These are phyloP conservation scores for Steinernema carpocapsae DNA, from an alignment of 2,888 invertebrate species.

Conservation along the genomic window DNA sequence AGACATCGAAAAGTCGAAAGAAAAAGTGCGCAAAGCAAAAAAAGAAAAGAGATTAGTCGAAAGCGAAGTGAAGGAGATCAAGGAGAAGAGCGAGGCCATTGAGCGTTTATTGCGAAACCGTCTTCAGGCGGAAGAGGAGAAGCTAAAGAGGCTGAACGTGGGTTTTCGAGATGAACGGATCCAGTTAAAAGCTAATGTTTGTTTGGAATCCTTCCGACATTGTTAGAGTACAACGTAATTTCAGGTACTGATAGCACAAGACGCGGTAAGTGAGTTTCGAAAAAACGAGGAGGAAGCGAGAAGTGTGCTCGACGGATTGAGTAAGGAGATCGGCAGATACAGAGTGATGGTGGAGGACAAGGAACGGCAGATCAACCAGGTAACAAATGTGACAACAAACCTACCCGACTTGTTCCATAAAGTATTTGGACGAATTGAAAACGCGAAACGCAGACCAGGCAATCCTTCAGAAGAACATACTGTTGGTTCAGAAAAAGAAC, in stretches of 20 bases:
- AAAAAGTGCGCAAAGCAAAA: background rate
- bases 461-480: background rate
- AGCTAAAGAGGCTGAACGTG: background rate
- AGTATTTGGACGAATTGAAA: background rate
- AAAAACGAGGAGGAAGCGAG: background rate
- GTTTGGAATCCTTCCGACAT: background rate
- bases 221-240: background rate
- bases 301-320: background rate
- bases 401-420: background rate
- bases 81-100: background rate
- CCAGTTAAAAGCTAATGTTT: slow-evolving; percentile 2
- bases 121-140: background rate
- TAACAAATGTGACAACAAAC: background rate
- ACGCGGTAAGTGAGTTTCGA: background rate
- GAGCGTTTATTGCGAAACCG: background rate
- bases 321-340: background rate
- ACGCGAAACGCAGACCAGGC: background rate
- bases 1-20: background rate
- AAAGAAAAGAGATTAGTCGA: background rate
- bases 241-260: background rate
- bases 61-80: background rate
- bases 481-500: slow-evolving; percentile 3
- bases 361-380: background rate
- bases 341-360: background rate
- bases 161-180: background rate